phyloP scores from a whole-genome alignment of 2,113 vertebrate genomes.

The Nothocercus julius region DNA sequence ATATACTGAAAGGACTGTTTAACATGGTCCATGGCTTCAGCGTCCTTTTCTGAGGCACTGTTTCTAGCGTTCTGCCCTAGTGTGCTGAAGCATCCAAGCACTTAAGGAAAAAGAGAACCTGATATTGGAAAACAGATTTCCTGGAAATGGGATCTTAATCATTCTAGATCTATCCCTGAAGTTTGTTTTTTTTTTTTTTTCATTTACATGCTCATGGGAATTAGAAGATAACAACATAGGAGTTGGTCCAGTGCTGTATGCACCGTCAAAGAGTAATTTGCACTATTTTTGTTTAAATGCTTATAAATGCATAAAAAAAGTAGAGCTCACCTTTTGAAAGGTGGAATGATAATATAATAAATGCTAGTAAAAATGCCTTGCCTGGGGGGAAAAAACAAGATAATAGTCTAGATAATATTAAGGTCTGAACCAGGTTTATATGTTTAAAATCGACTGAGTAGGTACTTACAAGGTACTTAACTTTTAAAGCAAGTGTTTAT shows the following conservation, averaged over 20 bases:
- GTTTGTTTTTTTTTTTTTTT: neutral
- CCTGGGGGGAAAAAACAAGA: neutral
- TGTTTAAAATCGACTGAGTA: neutral
- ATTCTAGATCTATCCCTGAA: neutral
- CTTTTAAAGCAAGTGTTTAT: neutral
- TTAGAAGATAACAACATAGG: neutral
- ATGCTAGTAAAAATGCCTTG: neutral
- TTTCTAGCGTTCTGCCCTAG: neutral
- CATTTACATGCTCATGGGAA: neutral
- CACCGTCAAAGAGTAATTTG: neutral
- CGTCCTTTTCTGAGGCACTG: neutral
- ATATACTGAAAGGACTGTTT: neutral
- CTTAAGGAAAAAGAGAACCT: neutral
- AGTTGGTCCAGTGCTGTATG: neutral
- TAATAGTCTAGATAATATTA: neutral
- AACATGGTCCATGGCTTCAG: neutral
- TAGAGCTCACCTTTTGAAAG: neutral
- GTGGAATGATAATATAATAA: neutral
- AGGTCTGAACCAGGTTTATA: neutral
- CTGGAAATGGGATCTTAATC: neutral
- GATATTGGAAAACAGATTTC: neutral
- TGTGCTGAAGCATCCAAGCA: neutral
- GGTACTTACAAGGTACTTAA: neutral
- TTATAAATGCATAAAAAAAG: neutral
- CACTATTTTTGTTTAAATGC: neutral